Evolutionary conservation across 2,888 invertebrate species (phyloP).

Genomic region (Incurvaria masculella): DNA sequence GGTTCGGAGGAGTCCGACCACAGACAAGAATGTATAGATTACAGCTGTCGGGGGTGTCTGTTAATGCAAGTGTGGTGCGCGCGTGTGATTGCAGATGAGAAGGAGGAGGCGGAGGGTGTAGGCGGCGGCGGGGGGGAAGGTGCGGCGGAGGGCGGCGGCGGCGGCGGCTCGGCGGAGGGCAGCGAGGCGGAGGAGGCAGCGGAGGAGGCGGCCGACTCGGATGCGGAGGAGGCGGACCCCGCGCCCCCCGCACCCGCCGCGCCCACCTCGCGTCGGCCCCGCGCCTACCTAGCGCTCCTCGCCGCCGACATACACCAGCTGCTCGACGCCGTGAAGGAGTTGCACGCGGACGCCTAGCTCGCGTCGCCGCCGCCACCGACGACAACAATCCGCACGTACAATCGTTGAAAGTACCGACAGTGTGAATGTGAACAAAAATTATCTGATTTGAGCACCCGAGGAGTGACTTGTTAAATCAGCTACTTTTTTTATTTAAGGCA

Average conservation of each 20-base stretch:
- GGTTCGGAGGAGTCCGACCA: too few species aligned
- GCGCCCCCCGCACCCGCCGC: background rate
- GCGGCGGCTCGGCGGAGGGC: constrained; percentile 19
- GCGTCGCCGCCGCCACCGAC: too few species aligned
- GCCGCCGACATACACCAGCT: constrained; percentile 22
- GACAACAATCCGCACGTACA: too few species aligned
- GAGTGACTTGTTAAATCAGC: too few species aligned
- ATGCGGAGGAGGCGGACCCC: constrained; percentile 9
- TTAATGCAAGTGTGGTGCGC: too few species aligned
- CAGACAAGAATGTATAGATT: too few species aligned
- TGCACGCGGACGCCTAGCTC: constrained; percentile 13
- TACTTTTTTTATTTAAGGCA: too few species aligned
- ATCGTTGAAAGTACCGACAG: too few species aligned
- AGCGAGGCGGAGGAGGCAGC: constrained; percentile 28
- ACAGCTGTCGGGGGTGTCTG: too few species aligned
- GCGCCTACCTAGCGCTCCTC: constrained; percentile 22
- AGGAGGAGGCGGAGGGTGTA: background rate
- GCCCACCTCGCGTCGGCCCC: constrained; percentile 1
- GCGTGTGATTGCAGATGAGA: background rate
- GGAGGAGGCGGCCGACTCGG: constrained; percentile 15
- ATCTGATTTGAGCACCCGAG: too few species aligned
- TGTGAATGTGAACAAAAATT: too few species aligned
- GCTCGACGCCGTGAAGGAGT: constrained; percentile 18
- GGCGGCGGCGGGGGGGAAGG: constrained; percentile 29
- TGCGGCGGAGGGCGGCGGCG: constrained; percentile 22